Evolutionary conservation across 2,113 vertebrate species (phyloP).

Genomic region (Cephalopterus ornatus): DNA sequence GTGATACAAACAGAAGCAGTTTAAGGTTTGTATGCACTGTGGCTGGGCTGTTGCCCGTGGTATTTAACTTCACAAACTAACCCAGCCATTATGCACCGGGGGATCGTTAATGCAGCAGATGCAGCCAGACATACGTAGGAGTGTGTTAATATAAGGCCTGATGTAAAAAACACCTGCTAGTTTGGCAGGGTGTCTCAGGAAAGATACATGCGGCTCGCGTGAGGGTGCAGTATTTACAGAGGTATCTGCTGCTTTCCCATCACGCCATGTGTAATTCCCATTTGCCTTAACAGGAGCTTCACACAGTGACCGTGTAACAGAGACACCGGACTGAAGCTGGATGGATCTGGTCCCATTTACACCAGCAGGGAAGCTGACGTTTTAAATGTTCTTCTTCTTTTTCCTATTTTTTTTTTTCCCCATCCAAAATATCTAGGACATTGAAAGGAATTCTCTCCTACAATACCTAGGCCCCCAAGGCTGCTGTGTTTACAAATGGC

Average conservation of each 20-base stretch:
- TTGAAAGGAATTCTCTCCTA: background rate
- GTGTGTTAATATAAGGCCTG: conserved; percentile 42
- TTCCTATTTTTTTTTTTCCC: background rate
- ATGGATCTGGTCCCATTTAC: background rate
- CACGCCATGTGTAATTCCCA: background rate
- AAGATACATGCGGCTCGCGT: background rate
- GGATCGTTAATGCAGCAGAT: conserved; percentile 16
- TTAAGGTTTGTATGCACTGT: background rate
- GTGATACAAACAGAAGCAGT: background rate
- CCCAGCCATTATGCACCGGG: background rate
- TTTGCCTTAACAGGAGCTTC: background rate
- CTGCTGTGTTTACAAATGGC: background rate
- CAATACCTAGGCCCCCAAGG: background rate
- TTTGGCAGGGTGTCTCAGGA: conserved; percentile 30
- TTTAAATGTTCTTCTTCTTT: background rate
- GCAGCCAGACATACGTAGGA: conserved; percentile 34
- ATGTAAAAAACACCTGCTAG: conserved; percentile 58
- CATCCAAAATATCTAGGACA: background rate
- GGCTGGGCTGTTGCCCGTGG: conserved; percentile 8
- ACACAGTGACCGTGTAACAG: background rate
- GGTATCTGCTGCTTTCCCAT: background rate
- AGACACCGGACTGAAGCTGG: background rate
- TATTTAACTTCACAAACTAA: conserved; percentile 46
- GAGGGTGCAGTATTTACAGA: conserved; percentile 10
- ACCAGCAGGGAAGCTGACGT: background rate